Evolutionary conservation across 2,113 vertebrate species (phyloP).

Genomic region (Arvicanthis niloticus): DNA sequence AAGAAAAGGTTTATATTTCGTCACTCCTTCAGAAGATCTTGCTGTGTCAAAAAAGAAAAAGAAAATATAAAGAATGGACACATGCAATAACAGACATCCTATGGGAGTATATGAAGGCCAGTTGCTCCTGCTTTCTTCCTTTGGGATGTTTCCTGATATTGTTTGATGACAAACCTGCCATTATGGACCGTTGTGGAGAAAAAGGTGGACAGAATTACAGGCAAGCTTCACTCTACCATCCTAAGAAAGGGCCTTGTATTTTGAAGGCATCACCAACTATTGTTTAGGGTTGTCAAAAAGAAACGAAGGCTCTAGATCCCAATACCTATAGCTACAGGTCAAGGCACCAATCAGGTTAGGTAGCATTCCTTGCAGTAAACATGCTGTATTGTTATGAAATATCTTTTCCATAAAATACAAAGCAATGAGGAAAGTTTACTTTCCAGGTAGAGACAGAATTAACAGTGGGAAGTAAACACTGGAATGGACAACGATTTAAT

Average conservation of each 20-base stretch:
- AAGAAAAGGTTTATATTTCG: not conserved
- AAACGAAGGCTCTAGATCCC: not conserved
- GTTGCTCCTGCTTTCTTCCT: not conserved
- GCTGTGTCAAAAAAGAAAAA: not conserved
- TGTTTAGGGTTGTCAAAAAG: not conserved
- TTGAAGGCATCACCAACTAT: slow-evolving; percentile 13
- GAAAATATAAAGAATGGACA: not conserved
- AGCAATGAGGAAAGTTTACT: slow-evolving; percentile 26
- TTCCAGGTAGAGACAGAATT: slow-evolving; percentile 13
- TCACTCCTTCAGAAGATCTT: not conserved
- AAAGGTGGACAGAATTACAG: not conserved
- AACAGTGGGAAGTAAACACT: slow-evolving; percentile 29
- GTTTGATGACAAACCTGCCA: not conserved
- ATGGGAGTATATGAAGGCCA: not conserved
- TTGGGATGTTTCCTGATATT: not conserved
- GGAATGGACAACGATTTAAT: slow-evolving; percentile 45
- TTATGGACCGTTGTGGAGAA: not conserved
- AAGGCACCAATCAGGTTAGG: not conserved
- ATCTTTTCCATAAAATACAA: slow-evolving; percentile 37
- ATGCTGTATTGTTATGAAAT: slow-evolving; percentile 32
- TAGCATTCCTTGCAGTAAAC: slow-evolving; percentile 32
- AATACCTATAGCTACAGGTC: not conserved
- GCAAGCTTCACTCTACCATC: not conserved
- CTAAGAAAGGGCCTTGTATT: not conserved
- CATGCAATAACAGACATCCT: not conserved